Evolutionary conservation across 2,888 invertebrate species (phyloP).

Genomic region (Ichneumon xanthorius): DNA sequence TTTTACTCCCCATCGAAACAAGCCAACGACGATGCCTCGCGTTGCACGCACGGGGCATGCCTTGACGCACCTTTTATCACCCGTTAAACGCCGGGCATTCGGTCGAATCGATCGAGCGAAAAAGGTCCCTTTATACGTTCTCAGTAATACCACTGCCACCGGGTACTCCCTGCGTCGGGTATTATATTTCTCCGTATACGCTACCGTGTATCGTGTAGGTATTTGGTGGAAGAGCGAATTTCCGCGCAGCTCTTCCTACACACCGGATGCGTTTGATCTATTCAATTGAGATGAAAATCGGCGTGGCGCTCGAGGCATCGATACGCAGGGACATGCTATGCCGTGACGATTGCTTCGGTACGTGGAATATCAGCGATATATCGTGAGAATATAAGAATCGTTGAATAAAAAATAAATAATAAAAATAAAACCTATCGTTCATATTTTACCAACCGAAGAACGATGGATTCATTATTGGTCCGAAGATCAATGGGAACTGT

Average conservation of each 20-base stretch:
- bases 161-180: neutral
- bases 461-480: neutral
- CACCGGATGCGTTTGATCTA: constrained; percentile 72
- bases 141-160: constrained; percentile 36
- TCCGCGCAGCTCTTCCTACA: constrained; percentile 55
- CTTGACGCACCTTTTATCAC: constrained; percentile 81
- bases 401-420: constrained; percentile 14
- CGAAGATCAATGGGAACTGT: neutral
- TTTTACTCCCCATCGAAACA: constrained; percentile 24
- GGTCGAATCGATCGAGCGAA: constrained; percentile 81
- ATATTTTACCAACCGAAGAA: neutral
- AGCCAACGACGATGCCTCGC: constrained; percentile 6
- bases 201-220: neutral
- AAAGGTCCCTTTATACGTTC: constrained; percentile 73
- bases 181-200: neutral
- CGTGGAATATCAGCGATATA: neutral
- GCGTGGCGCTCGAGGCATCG: constrained; percentile 51
- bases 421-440: neutral
- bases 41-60: constrained; percentile 72
- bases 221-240: constrained; percentile 51
- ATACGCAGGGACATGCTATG: neutral
- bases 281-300: constrained; percentile 65
- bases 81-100: constrained; percentile 78
- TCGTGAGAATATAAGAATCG: constrained; percentile 5
- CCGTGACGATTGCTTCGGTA: neutral